Conservation (phyloP, 2,888 invertebrate species). For the Dascillus cervinus region DNA sequence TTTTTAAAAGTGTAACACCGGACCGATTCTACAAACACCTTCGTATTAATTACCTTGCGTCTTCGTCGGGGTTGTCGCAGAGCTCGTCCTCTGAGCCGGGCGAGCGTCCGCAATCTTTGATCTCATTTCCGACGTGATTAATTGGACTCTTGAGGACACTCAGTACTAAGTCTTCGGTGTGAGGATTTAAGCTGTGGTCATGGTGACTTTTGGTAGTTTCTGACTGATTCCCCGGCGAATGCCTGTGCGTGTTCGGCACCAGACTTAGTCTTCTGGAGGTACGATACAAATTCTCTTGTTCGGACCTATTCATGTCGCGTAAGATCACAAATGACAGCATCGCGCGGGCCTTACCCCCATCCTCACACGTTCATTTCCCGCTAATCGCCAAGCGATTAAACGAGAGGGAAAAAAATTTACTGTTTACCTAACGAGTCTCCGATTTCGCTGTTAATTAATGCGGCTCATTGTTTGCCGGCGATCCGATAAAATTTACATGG, state of each 20-base stretch:
- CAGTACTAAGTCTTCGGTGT: conserved; percentile 48
- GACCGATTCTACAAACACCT: neutral
- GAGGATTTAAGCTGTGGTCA: conserved; percentile 8
- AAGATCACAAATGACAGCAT: conserved; percentile 45
- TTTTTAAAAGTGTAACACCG: neutral
- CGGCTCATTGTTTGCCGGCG: too few relatives aligned
- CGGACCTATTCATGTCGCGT: conserved; percentile 54
- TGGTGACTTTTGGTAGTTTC: conserved; percentile 14
- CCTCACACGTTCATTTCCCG: too few relatives aligned
- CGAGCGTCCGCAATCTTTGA: conserved; percentile 36
- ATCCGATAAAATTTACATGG: too few relatives aligned
- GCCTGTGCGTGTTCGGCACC: conserved; percentile 33
- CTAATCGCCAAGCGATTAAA: neutral
- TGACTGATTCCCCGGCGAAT: conserved; percentile 21
- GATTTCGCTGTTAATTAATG: neutral
- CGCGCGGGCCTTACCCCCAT: too few relatives aligned
- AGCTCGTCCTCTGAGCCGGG: conserved; percentile 41
- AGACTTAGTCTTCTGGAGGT: conserved; percentile 52
- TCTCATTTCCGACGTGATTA: conserved; percentile 38
- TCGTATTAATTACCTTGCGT: conserved; percentile 26
- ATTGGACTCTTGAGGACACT: conserved; percentile 55
- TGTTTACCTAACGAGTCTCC: neutral
- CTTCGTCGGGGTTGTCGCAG: conserved; percentile 27
- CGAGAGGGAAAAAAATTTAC: neutral
- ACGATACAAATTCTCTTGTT: conserved; percentile 55